Evolutionary conservation across 2,888 invertebrate genomes (phyloP), one percentile per base, ranked within the genome.

Genomic region (Hermodice carunculata): DNA sequence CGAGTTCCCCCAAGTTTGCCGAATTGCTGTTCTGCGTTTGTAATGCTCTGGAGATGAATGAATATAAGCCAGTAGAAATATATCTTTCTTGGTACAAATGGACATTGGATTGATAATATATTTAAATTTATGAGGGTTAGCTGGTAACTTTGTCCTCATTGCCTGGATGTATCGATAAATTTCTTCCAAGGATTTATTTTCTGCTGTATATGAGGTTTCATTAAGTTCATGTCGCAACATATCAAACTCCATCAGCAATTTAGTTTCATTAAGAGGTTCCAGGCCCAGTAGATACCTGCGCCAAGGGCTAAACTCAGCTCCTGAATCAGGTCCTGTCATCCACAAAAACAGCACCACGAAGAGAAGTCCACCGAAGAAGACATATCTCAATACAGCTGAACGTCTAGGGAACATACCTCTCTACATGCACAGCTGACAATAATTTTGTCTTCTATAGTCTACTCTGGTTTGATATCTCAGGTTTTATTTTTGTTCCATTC

Each of bases 1-100:
- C 17, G 75, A 74, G 22, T 80, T 70, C 0, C 81, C 84, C 85
- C 85, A 85, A 3, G 84, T 82, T 52, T 83, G 77, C 14, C 85
- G 76, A 22, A 85, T 76, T 46, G 76, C 75, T 63, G 78, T 76
- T 22, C 82, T 69, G 61, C 81, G 76, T 53, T 78, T 78, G 46
- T 78, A 71, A 70, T 85, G 81, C n/a, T 57, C 67, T 3, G 83
- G 83, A 0, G 83, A 78, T 3, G 81, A 75, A 66, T 85, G 85
- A 44, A 85, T 75, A 69, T 83, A 84, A 22, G 78, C 70, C 14
- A 83, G 61, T 52, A 78, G 69, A 31, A 73, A 73, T 8, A 78
- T 56, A 54, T 73, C 64, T 22, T 59, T 60, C 8, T 53, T 58
- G 2, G 49, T 34, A 53, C 81, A 81, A 28, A 76, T 57, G 3